Evolutionary conservation across 1,140 invertebrate genomes (phyloP).

Genomic region (Sitobion miscanthi): DNA sequence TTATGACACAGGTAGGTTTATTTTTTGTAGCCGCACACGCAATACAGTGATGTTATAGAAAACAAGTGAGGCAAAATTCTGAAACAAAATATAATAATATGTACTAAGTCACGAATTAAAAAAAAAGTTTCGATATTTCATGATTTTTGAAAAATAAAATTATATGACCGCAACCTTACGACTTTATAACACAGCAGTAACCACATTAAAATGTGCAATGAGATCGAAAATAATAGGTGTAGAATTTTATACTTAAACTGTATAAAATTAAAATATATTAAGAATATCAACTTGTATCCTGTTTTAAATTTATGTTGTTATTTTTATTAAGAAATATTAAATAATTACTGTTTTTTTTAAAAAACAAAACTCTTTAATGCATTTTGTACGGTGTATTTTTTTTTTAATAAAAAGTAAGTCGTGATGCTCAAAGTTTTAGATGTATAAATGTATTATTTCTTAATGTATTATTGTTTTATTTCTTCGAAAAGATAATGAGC

Average conservation of each 20-base stretch:
- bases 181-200: not conserved
- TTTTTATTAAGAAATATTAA: not conserved
- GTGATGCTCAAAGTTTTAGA: not conserved
- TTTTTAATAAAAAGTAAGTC: not conserved
- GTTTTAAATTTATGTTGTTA: not conserved
- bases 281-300: not conserved
- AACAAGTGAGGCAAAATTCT: not conserved
- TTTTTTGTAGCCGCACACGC: not conserved
- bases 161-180: not conserved
- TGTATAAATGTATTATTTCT: too few species aligned
- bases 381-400: not conserved
- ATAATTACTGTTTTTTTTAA: not conserved
- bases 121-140: not conserved
- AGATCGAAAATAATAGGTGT: not conserved
- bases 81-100: not conserved
- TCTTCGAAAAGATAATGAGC: too few species aligned
- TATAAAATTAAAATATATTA: not conserved
- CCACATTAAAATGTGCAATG: not conserved
- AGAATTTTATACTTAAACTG: not conserved
- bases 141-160: not conserved
- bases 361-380: not conserved
- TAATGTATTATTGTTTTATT: too few species aligned
- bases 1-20: conserved; percentile 36
- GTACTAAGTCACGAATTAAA: conserved; percentile 31
- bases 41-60: not conserved